Evolutionary conservation across 2,888 invertebrate genomes (phyloP), one percentile per base, ranked within the genome.

Genomic region (Tenthredo distinguenda): DNA sequence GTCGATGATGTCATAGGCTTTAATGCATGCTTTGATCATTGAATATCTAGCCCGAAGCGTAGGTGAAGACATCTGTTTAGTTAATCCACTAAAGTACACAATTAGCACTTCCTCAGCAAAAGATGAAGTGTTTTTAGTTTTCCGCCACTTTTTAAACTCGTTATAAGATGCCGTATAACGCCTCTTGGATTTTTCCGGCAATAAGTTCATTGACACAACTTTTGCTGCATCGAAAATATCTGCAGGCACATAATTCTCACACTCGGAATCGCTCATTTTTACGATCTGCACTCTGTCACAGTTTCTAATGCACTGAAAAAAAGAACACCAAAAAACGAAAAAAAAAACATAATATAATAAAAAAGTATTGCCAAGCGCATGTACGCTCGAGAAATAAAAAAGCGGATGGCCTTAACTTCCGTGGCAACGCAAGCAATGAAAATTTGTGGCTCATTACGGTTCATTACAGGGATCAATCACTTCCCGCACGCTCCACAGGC

Each of bases 71-170:
- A 72, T 34, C 12, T 1, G n/a, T 37, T 72, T 37, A 18, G 72
- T 0, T 40, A 72, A 9, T 72, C 37, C 37, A 7, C 21, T 40
- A 47, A 43, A 74, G 15, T 74, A 74, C 21, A 74, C 74, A 37
- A 74, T 47, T 21, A 74, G 26, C 40, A 74, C 74, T 18, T 74
- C 74, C 21, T 76, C 76, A 43, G 76, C 43, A 43, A 74, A 74
- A 21, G 74, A 74, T 21, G 7, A 26, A 3, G 76, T 76, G 10
- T 76, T 76, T 43, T 76, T 43, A 6, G 43, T 50, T 47, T 47
- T 21, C 2, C 12, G 76, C 76, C 47, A 76, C n/a, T 5, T 21
- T 15, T 76, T 76, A 6, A 76, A 76, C n/a, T 76, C 47, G 21
- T 43, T 76, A 50, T 76, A 76, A 6, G 12, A 15, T 43, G 76